Conservation (phyloP, 2,797 vertebrate genomes). For the Cynopterus sphinx region DNA sequence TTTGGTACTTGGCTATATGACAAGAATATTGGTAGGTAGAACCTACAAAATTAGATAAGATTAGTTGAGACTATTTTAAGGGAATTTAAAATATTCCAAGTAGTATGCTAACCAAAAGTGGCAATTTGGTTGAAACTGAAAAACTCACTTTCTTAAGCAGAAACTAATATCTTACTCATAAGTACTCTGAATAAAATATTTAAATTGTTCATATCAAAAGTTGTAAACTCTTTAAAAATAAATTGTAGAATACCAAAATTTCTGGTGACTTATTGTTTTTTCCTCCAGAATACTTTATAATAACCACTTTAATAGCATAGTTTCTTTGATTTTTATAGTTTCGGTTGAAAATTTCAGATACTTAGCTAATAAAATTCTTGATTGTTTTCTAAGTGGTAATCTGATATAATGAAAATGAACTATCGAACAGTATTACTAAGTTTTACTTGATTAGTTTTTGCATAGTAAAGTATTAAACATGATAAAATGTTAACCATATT, state of each 20-base stretch:
- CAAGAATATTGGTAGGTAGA: slow-evolving; percentile 48
- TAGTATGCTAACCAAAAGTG: slow-evolving; percentile 73
- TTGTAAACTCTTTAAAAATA: slow-evolving; percentile 27
- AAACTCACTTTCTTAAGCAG: slow-evolving; percentile 80
- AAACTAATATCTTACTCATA: slow-evolving; percentile 71
- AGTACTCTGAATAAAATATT: slow-evolving; percentile 76
- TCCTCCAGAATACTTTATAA: slow-evolving; percentile 18
- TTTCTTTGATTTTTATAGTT: slow-evolving; percentile 39
- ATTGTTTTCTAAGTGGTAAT: slow-evolving; percentile 37
- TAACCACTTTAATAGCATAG: slow-evolving; percentile 22
- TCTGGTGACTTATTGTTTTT: slow-evolving; percentile 20
- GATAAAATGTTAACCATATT: slow-evolving; percentile 38
- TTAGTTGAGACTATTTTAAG: slow-evolving; percentile 58
- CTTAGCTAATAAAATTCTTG: slow-evolving; percentile 41
- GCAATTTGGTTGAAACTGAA: slow-evolving; percentile 84
- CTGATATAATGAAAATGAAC: slow-evolving; percentile 39
- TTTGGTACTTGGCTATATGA: slow-evolving; percentile 60
- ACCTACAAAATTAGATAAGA: slow-evolving; percentile 47
- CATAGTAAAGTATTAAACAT: background rate
- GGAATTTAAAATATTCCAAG: slow-evolving; percentile 65
- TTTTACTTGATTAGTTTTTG: slow-evolving; percentile 43
- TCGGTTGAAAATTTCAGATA: slow-evolving; percentile 35
- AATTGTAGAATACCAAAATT: slow-evolving; percentile 53
- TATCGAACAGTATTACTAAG: slow-evolving; percentile 13
- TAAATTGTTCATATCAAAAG: slow-evolving; percentile 65